A percentile compares a stretch with the other conserved stretches of the same genome.
Evolutionary conservation across 2,113 vertebrate species (phyloP).

Genomic region (Rhinopithecus roxellana): DNA sequence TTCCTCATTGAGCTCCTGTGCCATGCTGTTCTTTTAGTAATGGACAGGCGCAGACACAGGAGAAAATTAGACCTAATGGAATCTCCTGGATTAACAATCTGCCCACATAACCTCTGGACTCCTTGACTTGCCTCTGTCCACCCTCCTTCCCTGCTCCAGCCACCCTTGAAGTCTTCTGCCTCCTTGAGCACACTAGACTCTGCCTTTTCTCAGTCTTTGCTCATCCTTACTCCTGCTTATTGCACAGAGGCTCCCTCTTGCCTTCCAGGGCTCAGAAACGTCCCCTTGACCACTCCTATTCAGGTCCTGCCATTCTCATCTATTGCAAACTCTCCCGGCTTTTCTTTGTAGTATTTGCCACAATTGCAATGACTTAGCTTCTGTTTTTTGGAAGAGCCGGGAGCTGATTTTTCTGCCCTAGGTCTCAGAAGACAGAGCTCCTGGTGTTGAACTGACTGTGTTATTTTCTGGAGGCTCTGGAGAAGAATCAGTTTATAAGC

Average conservation of each 20-base stretch:
- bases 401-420: neutral
- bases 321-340: accelerated
- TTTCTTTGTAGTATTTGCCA: accelerated
- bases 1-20: too few species aligned
- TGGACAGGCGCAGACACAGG: too few species aligned
- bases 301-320: too few species aligned
- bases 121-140: neutral
- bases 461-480: neutral
- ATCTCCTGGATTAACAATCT: accelerated
- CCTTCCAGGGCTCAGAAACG: neutral
- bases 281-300: accelerated
- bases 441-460: neutral
- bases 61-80: too few species aligned
- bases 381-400: neutral
- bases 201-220: too few species aligned
- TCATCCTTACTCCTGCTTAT: neutral
- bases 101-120: accelerated
- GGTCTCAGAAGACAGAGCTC: accelerated
- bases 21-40: too few species aligned
- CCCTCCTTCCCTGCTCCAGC: too few species aligned
- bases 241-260: neutral
- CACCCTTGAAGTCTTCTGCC: accelerated
- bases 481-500: neutral
- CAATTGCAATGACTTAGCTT: too few species aligned
- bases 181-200: neutral